Base-by-base conservation (phyloP, 2,113 vertebrate genomes). In the Poecilia latipinna region DNA sequence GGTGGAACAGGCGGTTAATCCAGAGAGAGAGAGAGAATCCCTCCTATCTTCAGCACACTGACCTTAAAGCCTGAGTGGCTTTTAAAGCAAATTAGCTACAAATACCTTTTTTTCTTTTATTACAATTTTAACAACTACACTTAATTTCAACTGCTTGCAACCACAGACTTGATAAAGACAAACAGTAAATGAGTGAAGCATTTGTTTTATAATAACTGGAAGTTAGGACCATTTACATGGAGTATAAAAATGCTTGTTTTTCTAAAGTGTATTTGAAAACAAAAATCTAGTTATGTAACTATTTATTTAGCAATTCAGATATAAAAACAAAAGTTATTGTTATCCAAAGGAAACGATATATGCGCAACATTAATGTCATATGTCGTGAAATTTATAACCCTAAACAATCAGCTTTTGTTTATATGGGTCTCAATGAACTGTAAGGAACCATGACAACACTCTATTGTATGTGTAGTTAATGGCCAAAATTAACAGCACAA, bases 1-100 rank as follows among this genome's bases (percentile, higher is more conserved):
- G 91, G 91, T 93, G 89, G 90, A 93, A 90, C 28, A 4, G 78
- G 82, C 78, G 83, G 91, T 68, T 94, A 94, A 94, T 94, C 92
- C 92, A 82, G 72, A 68, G 10, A 44, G 51, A 29, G 51, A 29
- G 29, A 75, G 70, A 82, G 78, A 80, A 85, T 80, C 77, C 31
- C 35, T 77, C n/a, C 66, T 24, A 33, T 66, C 28, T 22, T 17
- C 62, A 66, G 24, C 1, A 12, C 35, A 22, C 19, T 17, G 12
- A 12, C 17, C 28, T 31, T 12, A 17, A 74, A 54, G 17, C 28
- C 60, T 7, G 32, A 32, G 19, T 3, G 0, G 8, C 1, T 7
- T 61, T 28, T 79, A 37, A 35, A 82, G 71, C 33, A 65, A 28
- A 12, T 12, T 28, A 26, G 17, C 22, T 51, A 4, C 10, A 24